Base-by-base conservation (phyloP, 2,888 invertebrate species). In the Tachina lurida region DNA sequence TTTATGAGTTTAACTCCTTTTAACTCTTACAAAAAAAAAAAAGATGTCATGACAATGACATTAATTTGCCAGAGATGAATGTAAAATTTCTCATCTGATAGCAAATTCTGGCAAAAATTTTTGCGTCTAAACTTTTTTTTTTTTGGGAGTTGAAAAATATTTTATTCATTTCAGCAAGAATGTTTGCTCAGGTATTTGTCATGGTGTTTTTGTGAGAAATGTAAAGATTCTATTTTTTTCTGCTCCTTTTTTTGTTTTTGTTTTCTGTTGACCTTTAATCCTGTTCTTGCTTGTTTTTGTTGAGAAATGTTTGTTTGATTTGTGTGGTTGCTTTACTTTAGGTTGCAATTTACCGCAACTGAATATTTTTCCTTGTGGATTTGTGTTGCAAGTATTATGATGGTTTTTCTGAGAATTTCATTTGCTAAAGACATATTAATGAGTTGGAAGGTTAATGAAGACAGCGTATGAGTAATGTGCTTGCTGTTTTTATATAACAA, bases 1-100 rank as follows among this genome's bases (percentile, higher is more conserved):
- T 58, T 71, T 63, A 79, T 47, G 45, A 63, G 56, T 71, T 79
- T 71, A 79, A 71, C 79, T 79, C 71, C 47, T 71, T 79, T 71
- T 47, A 71, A 63, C 63, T 71, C 79, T 47, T 63, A n/a, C 0
- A 5, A 31, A 7, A 7, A 7, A 31, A 7, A 54, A 71, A 71
- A 79, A 56, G 70, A 71, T 71, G 63, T 63, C 47, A 71, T 63
- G 63, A 65, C 45, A 54, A 62, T 63, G 45, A 79, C 62, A 71
- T 63, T 63, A 71, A 71, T 78, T 79, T 68, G 49, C 68, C 71
- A 79, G 71, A 71, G 62, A 45, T 79, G 63, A 71, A 63, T 79
- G 63, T 19, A 63, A 79, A 43, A 43, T 39, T 56, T 79, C 31
- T 45, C 63, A 71, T 63, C 79, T 79, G 63, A 63, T 79, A 79